Conservation (phyloP, 53 echinoderm and acorn worm genomes). For the Patiria pectinifera region DNA sequence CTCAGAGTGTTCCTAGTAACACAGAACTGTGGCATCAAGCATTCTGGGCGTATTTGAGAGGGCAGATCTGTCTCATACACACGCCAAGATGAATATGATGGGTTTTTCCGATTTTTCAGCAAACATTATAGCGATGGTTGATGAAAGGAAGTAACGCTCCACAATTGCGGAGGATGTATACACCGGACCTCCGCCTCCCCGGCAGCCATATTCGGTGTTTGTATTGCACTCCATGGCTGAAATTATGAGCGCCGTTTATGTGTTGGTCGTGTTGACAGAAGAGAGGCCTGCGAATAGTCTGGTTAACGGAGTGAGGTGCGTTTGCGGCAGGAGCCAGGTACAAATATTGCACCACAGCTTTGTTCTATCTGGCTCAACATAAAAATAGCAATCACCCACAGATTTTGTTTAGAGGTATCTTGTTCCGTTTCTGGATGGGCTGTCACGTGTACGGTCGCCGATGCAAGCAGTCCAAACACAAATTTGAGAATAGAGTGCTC, state of each 20-base stretch:
- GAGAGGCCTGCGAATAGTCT: background rate
- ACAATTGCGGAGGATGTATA: background rate
- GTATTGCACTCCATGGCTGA: slow-evolving; percentile 1
- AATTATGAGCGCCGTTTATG: background rate
- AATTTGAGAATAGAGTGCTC: too few species aligned
- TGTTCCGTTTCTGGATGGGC: background rate
- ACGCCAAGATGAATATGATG: background rate
- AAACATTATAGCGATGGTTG: background rate
- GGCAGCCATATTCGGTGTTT: background rate
- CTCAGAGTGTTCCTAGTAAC: background rate
- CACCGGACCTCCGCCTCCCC: background rate
- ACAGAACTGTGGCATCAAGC: background rate
- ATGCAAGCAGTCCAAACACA: background rate
- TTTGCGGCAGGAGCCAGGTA: background rate
- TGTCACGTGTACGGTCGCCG: background rate
- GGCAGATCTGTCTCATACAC: background rate
- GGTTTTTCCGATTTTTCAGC: background rate
- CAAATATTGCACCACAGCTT: background rate
- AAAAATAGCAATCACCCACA: too few species aligned
- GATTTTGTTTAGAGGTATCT: background rate
- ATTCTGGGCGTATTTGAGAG: background rate
- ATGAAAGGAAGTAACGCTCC: background rate
- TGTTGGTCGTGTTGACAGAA: background rate
- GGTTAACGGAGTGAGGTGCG: background rate
- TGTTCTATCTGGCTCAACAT: background rate